Evolutionary conservation across 1,140 invertebrate genomes (phyloP).

Genomic region (Caenorhabditis inopinata): DNA sequence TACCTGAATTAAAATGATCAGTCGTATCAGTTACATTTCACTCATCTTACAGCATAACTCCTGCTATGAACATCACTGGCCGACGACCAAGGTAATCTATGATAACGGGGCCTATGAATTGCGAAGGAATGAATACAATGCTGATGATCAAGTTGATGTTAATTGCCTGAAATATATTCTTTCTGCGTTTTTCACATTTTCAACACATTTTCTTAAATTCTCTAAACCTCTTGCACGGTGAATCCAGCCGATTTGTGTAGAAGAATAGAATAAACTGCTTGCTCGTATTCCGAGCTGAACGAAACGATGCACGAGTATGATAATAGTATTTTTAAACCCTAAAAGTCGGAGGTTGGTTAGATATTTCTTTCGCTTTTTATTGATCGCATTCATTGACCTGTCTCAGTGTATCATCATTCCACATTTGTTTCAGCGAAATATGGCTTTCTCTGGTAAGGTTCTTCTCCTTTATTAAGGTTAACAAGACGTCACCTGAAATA

Average conservation of each 20-base stretch:
- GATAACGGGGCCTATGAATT: not conserved
- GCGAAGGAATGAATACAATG: not conserved
- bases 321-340: not conserved
- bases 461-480: not conserved
- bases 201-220: no score
- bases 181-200: no score
- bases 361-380: no score
- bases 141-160: constrained; percentile 1
- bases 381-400: no score
- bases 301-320: not conserved
- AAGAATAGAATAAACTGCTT: not conserved
- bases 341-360: not conserved
- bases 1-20: not conserved
- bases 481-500: not conserved
- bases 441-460: not conserved
- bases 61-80: not conserved
- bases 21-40: not conserved
- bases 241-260: not conserved
- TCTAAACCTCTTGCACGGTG: not conserved
- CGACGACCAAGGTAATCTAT: not conserved
- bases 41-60: not conserved
- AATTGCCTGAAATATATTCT: not conserved
- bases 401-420: not conserved
- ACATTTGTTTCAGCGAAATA: not conserved
- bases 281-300: not conserved